Percentiles rank a stretch among this genome's conserved stretches.
These are phyloP conservation scores for Eriocheir sinensis DNA, from an alignment of 1,140 invertebrate species.

Conservation along the genomic window DNA sequence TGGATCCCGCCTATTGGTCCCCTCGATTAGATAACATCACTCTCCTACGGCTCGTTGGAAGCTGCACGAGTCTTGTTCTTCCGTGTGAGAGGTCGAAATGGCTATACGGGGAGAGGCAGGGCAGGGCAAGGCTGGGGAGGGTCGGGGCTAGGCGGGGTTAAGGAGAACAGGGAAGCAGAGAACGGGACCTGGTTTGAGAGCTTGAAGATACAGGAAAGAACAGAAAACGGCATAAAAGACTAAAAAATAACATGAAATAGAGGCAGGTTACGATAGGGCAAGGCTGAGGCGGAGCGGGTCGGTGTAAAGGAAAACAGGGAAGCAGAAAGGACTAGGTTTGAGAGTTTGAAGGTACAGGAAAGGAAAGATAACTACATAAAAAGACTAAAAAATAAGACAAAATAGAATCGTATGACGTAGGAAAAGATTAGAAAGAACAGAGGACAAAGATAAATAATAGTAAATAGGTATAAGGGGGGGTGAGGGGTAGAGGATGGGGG, in stretches of 20 bases:
- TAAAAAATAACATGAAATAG: background rate
- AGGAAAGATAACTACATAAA: background rate
- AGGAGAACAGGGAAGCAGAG: background rate
- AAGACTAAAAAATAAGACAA: too few relatives aligned
- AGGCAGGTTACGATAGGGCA: background rate
- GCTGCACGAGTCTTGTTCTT: constrained; percentile 69
- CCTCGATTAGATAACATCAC: constrained; percentile 73
- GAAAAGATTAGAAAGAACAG: background rate
- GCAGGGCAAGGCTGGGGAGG: background rate
- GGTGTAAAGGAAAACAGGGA: background rate
- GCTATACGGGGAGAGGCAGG: background rate
- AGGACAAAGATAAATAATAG: background rate
- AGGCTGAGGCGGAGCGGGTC: background rate
- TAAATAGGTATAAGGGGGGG: background rate
- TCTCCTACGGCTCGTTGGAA: constrained; percentile 69
- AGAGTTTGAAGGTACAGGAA: background rate
- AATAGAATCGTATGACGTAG: too few relatives aligned
- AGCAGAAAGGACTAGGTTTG: background rate
- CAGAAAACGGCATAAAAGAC: background rate
- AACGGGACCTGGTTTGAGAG: background rate
- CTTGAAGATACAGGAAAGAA: background rate
- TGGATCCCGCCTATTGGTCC: constrained; percentile 71
- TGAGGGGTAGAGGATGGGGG: background rate
- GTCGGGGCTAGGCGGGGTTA: background rate
- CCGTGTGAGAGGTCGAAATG: constrained; percentile 64